A percentile compares a stretch with the other conserved stretches of the same genome.
These are phyloP conservation scores for Acheta domesticus DNA, from an alignment of 2,888 invertebrate genomes.

Conservation along the genomic window DNA sequence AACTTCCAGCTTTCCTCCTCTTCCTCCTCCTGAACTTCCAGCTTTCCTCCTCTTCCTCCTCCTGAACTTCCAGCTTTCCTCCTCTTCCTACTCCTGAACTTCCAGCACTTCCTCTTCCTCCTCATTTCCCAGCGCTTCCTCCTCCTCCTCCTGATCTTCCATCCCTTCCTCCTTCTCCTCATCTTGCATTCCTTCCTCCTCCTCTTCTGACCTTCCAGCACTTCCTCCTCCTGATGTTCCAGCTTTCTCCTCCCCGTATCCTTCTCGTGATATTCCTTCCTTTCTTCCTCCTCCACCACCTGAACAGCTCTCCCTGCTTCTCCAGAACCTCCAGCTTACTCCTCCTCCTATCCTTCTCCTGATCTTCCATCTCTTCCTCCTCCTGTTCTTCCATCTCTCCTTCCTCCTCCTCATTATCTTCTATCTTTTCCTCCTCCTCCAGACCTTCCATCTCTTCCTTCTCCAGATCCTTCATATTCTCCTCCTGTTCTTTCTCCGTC, in stretches of 20 bases:
- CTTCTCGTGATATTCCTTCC: background rate
- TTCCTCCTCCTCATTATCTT: background rate
- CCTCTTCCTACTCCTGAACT: background rate
- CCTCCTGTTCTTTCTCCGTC: background rate
- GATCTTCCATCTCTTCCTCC: background rate
- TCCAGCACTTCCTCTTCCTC: background rate
- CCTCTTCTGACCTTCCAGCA: background rate
- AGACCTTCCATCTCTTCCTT: background rate
- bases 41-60: background rate
- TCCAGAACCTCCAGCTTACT: background rate
- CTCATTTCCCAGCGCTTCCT: background rate
- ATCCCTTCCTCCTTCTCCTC: background rate
- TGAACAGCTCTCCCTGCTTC: background rate
- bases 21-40: background rate
- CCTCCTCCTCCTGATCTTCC: background rate
- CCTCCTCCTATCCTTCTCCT: background rate
- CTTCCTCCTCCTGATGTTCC: background rate
- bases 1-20: background rate
- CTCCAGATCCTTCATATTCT: background rate
- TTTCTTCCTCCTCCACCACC: background rate
- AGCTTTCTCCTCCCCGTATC: background rate
- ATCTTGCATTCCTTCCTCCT: background rate
- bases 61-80: background rate
- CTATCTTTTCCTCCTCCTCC: background rate
- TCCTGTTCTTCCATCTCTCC: background rate